Conservation (phyloP, 2,113 vertebrate genomes). For the Bubalus kerabau region DNA sequence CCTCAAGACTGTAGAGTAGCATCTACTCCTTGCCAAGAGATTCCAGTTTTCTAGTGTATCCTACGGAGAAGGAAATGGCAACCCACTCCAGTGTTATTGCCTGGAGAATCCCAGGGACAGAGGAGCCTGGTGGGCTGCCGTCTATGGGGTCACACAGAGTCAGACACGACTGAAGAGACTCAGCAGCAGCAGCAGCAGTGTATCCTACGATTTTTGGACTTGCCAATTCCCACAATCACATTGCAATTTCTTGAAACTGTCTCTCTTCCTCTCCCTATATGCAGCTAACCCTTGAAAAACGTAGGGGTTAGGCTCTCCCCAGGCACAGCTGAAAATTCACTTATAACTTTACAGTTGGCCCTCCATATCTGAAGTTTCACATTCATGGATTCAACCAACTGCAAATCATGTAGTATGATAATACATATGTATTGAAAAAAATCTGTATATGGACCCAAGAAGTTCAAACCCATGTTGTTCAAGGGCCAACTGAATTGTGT, state of each 20-base stretch:
- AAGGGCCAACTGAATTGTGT: neutral
- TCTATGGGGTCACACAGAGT: neutral
- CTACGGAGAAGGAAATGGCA: neutral
- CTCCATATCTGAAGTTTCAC: neutral
- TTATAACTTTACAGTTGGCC: neutral
- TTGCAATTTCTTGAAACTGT: neutral
- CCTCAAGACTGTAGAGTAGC: neutral
- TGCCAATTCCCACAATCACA: neutral
- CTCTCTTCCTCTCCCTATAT: neutral
- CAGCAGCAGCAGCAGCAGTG: neutral
- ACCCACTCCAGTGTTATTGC: neutral
- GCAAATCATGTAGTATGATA: neutral
- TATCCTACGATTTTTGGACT: neutral
- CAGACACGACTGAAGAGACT: neutral
- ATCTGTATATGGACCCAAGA: neutral
- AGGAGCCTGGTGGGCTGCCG: neutral
- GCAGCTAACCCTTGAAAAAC: neutral
- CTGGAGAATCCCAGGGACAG: neutral
- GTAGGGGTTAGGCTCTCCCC: neutral
- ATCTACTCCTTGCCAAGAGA: neutral
- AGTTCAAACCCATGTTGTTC: neutral
- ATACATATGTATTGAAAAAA: neutral
- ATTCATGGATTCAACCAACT: neutral
- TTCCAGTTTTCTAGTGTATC: neutral
- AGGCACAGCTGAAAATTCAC: neutral